Evolutionary conservation across 2,888 invertebrate genomes (phyloP).

Genomic region (Eilema caniola): DNA sequence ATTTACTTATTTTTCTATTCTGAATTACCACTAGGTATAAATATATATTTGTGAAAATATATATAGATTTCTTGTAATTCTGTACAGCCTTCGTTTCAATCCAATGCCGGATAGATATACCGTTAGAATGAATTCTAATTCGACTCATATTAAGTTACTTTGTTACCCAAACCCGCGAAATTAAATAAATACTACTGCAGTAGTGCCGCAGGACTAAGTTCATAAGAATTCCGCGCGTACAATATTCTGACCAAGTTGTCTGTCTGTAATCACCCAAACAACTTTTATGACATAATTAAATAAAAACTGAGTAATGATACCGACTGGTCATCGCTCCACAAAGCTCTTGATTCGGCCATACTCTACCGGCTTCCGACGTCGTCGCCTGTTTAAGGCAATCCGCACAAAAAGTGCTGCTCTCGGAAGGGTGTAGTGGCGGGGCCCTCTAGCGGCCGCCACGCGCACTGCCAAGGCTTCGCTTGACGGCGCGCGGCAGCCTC

Average conservation of each 20-base stretch:
- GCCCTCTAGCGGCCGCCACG: conserved; percentile 7
- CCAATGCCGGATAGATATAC: neutral
- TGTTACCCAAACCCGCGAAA: too few relatives aligned
- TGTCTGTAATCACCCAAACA: neutral
- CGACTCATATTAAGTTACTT: too few relatives aligned
- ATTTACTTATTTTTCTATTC: too few relatives aligned
- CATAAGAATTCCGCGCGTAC: neutral
- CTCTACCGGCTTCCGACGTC: neutral
- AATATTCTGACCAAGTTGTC: neutral
- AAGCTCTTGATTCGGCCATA: neutral
- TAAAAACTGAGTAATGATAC: neutral
- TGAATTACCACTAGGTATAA: too few relatives aligned
- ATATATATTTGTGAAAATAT: too few relatives aligned
- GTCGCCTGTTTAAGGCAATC: conserved; percentile 10
- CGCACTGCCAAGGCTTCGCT: neutral
- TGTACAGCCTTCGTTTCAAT: neutral
- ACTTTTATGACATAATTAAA: neutral
- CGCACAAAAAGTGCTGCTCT: conserved; percentile 9
- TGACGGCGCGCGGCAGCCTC: too few relatives aligned
- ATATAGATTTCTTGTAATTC: too few relatives aligned
- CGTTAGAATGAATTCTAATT: too few relatives aligned
- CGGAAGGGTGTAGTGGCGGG: too few relatives aligned
- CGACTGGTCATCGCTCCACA: conserved; percentile 8
- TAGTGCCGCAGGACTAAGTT: too few relatives aligned
- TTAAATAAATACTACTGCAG: too few relatives aligned